Conservation (phyloP, 2,797 vertebrate species). For the Diplodus sargus region DNA sequence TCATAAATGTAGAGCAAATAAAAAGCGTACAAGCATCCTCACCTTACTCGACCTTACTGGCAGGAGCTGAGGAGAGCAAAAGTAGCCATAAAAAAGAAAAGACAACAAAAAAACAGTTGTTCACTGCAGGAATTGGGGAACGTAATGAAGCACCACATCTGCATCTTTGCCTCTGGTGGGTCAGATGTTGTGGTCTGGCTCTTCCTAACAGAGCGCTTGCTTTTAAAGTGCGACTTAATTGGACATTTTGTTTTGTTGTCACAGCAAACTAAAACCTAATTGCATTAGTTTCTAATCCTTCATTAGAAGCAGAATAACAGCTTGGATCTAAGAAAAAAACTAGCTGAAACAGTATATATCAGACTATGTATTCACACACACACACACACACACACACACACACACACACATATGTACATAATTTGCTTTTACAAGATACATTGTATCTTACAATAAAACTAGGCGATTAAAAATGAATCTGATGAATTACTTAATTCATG, state of each 20-base stretch:
- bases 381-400: no score
- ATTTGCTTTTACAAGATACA: no score
- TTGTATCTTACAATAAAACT: no score
- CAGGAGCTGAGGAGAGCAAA: not conserved
- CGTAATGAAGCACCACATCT: conserved; percentile 12
- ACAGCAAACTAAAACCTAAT: not conserved
- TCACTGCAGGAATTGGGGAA: conserved; percentile 1
- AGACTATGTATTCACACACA: no score
- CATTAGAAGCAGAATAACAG: not conserved
- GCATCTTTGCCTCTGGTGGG: not conserved
- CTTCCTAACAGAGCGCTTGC: not conserved
- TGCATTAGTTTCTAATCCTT: not conserved
- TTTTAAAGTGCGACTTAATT: conserved; percentile 5
- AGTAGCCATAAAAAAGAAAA: not conserved
- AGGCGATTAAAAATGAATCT: no score
- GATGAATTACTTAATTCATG: no score
- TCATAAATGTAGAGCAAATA: not conserved
- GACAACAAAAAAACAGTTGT: not conserved
- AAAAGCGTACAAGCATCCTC: not conserved
- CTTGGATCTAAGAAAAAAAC: not conserved
- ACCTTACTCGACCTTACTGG: not conserved
- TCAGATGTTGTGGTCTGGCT: conserved; percentile 1
- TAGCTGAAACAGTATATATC: no score
- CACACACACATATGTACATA: no score
- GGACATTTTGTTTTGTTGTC: not conserved